Percentiles rank a stretch among this genome's conserved stretches.
phyloP scores from a whole-genome alignment of 2,888 invertebrate species.

The Tanaodytes sp. region DNA sequence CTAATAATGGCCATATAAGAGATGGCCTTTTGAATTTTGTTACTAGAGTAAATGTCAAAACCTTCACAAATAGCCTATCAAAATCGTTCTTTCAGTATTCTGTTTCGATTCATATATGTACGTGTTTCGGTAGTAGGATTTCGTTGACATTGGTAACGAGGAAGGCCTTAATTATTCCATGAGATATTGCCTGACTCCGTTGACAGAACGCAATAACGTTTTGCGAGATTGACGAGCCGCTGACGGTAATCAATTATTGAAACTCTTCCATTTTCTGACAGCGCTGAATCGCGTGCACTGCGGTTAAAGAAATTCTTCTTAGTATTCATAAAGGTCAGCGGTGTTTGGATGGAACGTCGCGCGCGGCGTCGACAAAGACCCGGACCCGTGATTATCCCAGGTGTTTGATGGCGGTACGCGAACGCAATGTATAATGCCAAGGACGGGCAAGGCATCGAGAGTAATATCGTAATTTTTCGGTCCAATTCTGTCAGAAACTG shows the following conservation, averaged over 20 bases:
- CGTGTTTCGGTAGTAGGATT: no score
- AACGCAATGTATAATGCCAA: conserved; percentile 38
- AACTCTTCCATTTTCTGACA: conserved; percentile 55
- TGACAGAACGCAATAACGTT: conserved; percentile 29
- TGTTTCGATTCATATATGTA: no score
- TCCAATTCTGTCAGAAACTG: conserved; percentile 10
- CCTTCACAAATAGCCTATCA: no score
- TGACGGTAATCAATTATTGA: conserved; percentile 57
- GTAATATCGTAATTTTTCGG: conserved; percentile 34
- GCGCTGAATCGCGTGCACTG: conserved; percentile 60
- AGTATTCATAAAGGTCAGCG: conserved; percentile 69
- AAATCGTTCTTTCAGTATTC: no score
- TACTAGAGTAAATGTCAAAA: no score
- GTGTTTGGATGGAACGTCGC: conserved; percentile 49
- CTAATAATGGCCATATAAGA: no score
- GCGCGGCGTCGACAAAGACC: conserved; percentile 45
- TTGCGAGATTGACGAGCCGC: conserved; percentile 50
- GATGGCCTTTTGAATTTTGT: no score
- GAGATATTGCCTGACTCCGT: no score
- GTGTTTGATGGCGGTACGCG: conserved; percentile 43
- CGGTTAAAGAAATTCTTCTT: conserved; percentile 52
- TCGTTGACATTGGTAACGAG: no score
- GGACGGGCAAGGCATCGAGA: conserved; percentile 34
- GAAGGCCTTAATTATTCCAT: no score
- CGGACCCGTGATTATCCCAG: conserved; percentile 42